A percentile compares a stretch with the other conserved stretches of the same genome.
phyloP scores from a whole-genome alignment of 2,888 invertebrate genomes.

The Cantharis rustica region DNA sequence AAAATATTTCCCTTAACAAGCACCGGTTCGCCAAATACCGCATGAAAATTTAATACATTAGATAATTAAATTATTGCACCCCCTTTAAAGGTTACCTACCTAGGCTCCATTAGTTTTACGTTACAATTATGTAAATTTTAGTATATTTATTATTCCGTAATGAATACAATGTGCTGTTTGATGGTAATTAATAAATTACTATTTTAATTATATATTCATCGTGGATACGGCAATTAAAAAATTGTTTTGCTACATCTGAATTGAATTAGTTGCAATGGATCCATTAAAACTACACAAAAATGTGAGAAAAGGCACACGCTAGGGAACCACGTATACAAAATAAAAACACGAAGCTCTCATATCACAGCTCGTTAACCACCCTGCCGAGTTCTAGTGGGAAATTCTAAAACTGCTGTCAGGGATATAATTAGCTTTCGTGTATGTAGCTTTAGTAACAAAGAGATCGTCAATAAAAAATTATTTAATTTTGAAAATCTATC shows the following conservation, averaged over 20 bases:
- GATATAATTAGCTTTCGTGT: conserved; percentile 39
- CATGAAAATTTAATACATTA: conserved; percentile 18
- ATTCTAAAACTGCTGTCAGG: conserved; percentile 37
- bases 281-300: conserved; percentile 7
- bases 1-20: conserved; percentile 19
- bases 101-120: not conserved
- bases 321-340: conserved; percentile 24
- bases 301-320: conserved; percentile 7
- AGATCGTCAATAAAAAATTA: conserved; percentile 7
- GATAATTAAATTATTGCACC: conserved; percentile 25
- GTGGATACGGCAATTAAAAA: not conserved
- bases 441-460: conserved; percentile 29
- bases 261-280: conserved; percentile 3
- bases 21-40: conserved; percentile 16
- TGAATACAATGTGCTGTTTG: not conserved
- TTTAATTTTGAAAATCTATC: not conserved
- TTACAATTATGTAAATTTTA: conserved; percentile 1
- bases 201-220: not conserved
- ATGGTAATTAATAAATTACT: not conserved
- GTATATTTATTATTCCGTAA: conserved; percentile 3
- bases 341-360: conserved; percentile 27
- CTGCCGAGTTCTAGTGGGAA: conserved; percentile 32
- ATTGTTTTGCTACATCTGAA: not conserved
- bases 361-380: conserved; percentile 31
- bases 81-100: conserved; percentile 6